Conservation (phyloP, 2,113 vertebrate genomes). For the Pardalotus punctatus region DNA sequence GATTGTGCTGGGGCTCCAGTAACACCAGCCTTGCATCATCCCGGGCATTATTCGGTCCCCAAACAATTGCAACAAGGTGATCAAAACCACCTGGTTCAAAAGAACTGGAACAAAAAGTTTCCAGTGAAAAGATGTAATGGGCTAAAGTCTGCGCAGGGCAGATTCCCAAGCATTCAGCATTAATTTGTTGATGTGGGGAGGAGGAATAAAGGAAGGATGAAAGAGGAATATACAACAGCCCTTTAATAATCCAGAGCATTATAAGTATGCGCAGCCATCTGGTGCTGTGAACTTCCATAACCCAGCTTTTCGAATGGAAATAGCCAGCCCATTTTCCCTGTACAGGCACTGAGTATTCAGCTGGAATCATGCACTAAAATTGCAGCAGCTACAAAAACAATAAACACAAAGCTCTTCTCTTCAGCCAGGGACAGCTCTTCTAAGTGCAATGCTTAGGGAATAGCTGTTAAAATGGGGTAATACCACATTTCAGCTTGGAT, state of each 20-base stretch:
- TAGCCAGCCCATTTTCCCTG: neutral
- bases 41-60: accelerated
- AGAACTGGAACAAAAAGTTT: neutral
- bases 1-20: neutral
- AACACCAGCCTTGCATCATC: neutral
- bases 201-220: constrained; percentile 43
- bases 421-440: neutral
- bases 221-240: constrained; percentile 44
- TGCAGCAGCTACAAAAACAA: neutral
- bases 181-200: constrained; percentile 31
- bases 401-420: neutral
- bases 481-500: neutral
- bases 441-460: neutral
- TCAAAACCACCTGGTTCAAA: neutral
- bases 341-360: neutral
- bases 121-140: neutral
- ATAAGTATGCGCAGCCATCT: constrained; percentile 53
- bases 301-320: constrained; percentile 48
- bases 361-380: neutral
- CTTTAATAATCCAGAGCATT: constrained; percentile 64
- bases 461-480: neutral
- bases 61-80: neutral
- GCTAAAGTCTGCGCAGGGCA: neutral
- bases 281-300: constrained; percentile 52
- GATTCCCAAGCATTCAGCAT: neutral